Conservation (phyloP, 2,888 invertebrate species). For the Seira sanloemensis region DNA sequence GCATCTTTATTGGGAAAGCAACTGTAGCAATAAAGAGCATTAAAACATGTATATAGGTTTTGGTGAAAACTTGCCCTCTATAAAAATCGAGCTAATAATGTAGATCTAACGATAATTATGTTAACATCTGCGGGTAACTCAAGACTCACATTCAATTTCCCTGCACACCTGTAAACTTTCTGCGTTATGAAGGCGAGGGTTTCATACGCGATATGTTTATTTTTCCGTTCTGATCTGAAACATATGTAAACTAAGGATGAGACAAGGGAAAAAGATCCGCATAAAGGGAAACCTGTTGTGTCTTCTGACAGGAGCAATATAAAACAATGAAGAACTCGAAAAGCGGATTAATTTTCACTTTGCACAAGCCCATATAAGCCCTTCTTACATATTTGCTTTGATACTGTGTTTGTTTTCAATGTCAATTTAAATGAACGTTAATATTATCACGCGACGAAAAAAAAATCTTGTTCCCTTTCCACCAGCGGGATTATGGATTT, state of each 20-base stretch:
- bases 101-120: slow-evolving; percentile 24
- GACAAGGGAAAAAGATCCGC: slow-evolving; percentile 7
- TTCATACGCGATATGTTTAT: slow-evolving; percentile 24
- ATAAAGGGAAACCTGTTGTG: slow-evolving; percentile 52
- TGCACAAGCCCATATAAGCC: slow-evolving; percentile 55
- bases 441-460: slow-evolving; percentile 48
- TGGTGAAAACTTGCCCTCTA: too few species aligned
- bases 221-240: slow-evolving; percentile 43
- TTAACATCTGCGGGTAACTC: slow-evolving; percentile 37
- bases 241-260: slow-evolving; percentile 46
- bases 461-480: slow-evolving; percentile 26
- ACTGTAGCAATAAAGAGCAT: too few species aligned
- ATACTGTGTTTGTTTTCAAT: too few species aligned
- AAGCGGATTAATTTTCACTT: slow-evolving; percentile 58
- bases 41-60: too few species aligned
- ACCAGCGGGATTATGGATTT: too few species aligned
- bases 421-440: slow-evolving; percentile 59
- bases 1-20: too few species aligned
- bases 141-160: not conserved
- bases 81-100: slow-evolving; percentile 19
- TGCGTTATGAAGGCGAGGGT: slow-evolving; percentile 47
- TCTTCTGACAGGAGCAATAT: slow-evolving; percentile 55
- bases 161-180: slow-evolving; percentile 58
- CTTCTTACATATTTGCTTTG: too few species aligned
- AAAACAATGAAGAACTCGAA: slow-evolving; percentile 54